These are phyloP conservation scores for Drosophila anomelani DNA, from an alignment of 2,888 invertebrate species.

Conservation along the genomic window DNA sequence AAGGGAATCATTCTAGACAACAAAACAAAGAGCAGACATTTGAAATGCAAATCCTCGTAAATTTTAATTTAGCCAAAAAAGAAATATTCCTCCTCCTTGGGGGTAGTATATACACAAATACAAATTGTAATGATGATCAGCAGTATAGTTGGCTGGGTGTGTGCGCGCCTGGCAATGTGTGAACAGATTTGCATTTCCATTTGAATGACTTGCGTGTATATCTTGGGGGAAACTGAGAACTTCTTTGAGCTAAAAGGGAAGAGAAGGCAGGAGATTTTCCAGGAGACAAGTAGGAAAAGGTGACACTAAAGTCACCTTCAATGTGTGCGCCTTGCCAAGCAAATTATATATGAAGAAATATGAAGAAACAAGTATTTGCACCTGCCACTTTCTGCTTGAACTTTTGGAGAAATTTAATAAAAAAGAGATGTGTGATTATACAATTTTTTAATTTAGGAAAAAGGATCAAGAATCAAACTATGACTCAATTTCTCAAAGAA, in stretches of 20 bases:
- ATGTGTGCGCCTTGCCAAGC: slow-evolving; percentile 47
- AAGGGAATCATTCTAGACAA: slow-evolving; percentile 5
- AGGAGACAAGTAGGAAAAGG: slow-evolving; percentile 22
- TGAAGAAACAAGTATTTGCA: background rate
- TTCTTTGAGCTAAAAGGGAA: background rate
- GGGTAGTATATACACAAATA: slow-evolving; percentile 39
- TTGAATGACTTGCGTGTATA: slow-evolving; percentile 52
- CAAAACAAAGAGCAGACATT: slow-evolving; percentile 48
- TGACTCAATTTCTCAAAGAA: no score
- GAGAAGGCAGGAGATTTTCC: background rate
- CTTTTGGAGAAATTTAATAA: background rate
- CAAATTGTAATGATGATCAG: slow-evolving; percentile 68
- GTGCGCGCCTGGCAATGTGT: slow-evolving; percentile 52
- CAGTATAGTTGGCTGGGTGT: slow-evolving; percentile 50
- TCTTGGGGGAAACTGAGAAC: slow-evolving; percentile 1
- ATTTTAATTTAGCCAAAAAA: slow-evolving; percentile 67
- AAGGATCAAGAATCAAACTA: no score
- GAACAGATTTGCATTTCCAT: slow-evolving; percentile 69
- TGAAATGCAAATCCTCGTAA: slow-evolving; percentile 76
- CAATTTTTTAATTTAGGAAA: no score
- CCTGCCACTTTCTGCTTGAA: background rate
- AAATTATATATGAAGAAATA: slow-evolving; percentile 6
- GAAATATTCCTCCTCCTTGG: slow-evolving; percentile 40
- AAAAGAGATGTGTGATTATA: no score
- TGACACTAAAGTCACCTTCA: slow-evolving; percentile 61